Evolutionary conservation across 2,797 vertebrate genomes (phyloP).

Genomic region (Gambelia wislizenii): DNA sequence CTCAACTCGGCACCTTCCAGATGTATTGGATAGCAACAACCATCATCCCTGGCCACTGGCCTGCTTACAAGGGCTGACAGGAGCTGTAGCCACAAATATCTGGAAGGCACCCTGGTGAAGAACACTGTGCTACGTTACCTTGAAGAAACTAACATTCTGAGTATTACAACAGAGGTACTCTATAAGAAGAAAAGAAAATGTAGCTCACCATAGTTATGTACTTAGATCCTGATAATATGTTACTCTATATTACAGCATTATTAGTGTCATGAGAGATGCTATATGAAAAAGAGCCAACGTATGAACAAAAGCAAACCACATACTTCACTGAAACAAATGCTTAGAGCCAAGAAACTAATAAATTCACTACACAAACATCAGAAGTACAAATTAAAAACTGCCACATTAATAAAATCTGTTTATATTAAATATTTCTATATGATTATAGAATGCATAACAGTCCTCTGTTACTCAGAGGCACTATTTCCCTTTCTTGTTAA

Average conservation of each 20-base stretch:
- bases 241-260: conserved; percentile 7
- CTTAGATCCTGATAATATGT: conserved; percentile 18
- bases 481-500: conserved; percentile 76
- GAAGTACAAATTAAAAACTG: conserved; percentile 75
- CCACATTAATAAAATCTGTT: conserved; percentile 79
- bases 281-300: conserved; percentile 44
- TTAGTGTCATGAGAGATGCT: conserved; percentile 39
- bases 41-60: not conserved
- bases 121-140: conserved; percentile 46
- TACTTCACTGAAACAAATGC: conserved; percentile 63
- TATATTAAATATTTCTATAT: conserved; percentile 76
- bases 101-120: not conserved
- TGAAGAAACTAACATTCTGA: conserved; percentile 46
- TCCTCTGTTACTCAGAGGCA: conserved; percentile 66
- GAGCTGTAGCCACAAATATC: not conserved
- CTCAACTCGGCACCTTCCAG: not conserved
- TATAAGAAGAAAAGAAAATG: conserved; percentile 27
- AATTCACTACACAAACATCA: conserved; percentile 71
- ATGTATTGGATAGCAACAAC: not conserved
- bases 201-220: conserved; percentile 24
- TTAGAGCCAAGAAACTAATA: conserved; percentile 53
- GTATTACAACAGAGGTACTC: conserved; percentile 31
- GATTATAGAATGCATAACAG: conserved; percentile 57
- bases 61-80: not conserved
- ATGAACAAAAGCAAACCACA: conserved; percentile 65